Base-by-base conservation (phyloP, 2,888 invertebrate genomes). In the Eupithecia subumbrata region DNA sequence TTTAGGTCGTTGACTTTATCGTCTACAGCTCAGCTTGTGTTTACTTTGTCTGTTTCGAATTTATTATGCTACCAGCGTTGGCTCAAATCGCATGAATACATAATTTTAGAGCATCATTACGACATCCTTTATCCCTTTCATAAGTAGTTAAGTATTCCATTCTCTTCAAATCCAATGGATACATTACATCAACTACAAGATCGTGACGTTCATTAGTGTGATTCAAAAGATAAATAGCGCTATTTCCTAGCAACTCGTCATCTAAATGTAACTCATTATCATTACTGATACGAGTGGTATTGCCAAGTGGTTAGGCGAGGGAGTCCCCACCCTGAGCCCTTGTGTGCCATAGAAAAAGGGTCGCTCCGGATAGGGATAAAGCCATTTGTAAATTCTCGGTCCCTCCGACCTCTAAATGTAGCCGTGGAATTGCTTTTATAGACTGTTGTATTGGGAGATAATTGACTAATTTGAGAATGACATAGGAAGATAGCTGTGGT, bases 1-100 rank as follows among this genome's bases (percentile, higher is more conserved):
- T 69, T 74, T 78, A 79, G 92, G 89, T 93, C 92, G 80, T 83
- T 88, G 93, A 91, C 93, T 75, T 75, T 40, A 75, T 68, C 43
- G 64, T 56, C 69, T 76, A 43, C 68, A 74, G 75, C 71, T 77
- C 72, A 30, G 40, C 74, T 66, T 72, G 37, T 18, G 64, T 25
- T 71, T 56, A n/a, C n/a, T 66, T 40, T 56, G 52, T 67, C 52
- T 45, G 14, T 40, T 40, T n/a, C 3, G 18, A 67, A 40, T 67
- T 18, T 22, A 37, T n/a, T 66, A 0, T 16, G 5, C 16, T 8
- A 34, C 8, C 34, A 64, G 4, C 18, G 25, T 60, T 14, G 5
- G 60, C 60, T 25, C 12, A 60, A 25, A 22, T 22, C 56, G 3
- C 11, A 56, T 11, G 56, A 22, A 1, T n/a, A 52, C 8, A 22